phyloP scores from a whole-genome alignment of 2,888 invertebrate species.

The Leucophenga montana region DNA sequence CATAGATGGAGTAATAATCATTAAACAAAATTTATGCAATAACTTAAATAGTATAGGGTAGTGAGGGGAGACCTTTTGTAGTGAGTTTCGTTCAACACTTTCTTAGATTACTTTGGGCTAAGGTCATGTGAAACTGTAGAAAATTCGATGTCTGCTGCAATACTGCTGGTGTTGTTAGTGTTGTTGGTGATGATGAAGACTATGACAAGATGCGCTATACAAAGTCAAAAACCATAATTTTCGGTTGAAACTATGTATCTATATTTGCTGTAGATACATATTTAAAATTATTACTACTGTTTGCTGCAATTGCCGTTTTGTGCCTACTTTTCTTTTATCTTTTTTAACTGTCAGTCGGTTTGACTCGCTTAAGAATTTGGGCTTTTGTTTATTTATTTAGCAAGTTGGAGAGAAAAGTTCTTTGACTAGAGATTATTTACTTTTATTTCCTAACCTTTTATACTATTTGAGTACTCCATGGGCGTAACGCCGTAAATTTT shows the following conservation, averaged over 20 bases:
- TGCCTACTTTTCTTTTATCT: background rate
- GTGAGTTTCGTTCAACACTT: too few relatives aligned
- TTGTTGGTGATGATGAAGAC: background rate
- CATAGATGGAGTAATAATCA: constrained; percentile 33
- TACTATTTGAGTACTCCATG: too few relatives aligned
- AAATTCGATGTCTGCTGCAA: background rate
- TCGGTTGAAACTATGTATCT: too few relatives aligned
- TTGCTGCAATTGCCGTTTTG: constrained; percentile 45
- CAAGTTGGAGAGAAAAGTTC: too few relatives aligned
- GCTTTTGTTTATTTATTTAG: too few relatives aligned
- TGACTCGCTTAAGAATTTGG: too few relatives aligned
- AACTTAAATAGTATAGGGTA: background rate
- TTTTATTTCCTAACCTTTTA: too few relatives aligned
- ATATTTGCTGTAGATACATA: too few relatives aligned
- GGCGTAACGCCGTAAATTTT: background rate
- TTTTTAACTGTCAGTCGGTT: too few relatives aligned
- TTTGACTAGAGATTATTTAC: too few relatives aligned
- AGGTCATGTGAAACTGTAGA: constrained; percentile 62
- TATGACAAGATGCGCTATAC: constrained; percentile 9
- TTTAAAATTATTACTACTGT: constrained; percentile 18
- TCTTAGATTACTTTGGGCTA: constrained; percentile 50
- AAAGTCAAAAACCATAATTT: too few relatives aligned
- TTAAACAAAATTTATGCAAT: background rate
- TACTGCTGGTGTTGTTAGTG: constrained; percentile 25
- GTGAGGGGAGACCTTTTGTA: constrained; percentile 6